These are phyloP conservation scores for Hydrotaea diabolus DNA, from an alignment of 2,888 invertebrate species.

Conservation along the genomic window DNA sequence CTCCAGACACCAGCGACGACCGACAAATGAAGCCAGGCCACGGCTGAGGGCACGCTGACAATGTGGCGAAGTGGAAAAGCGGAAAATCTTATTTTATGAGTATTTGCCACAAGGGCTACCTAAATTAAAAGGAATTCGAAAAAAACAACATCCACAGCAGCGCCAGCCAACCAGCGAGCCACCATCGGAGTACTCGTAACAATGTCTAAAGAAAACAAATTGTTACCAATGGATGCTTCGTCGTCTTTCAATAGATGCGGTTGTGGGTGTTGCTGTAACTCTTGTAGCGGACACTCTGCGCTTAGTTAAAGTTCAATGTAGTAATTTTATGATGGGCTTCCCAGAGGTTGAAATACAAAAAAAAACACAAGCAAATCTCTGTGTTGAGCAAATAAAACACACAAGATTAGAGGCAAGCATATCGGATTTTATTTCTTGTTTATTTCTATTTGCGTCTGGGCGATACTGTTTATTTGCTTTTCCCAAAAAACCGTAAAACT, in stretches of 20 bases:
- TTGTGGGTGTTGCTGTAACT: background rate
- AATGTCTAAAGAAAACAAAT: conserved; percentile 32
- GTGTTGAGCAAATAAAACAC: background rate
- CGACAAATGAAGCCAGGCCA: background rate
- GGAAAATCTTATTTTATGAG: conserved; percentile 49
- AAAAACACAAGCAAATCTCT: no score
- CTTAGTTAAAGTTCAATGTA: conserved; percentile 17
- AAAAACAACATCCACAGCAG: background rate
- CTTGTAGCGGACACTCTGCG: background rate
- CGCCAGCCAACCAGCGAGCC: background rate
- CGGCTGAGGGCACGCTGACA: background rate
- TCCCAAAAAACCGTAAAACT: background rate
- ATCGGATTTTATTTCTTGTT: conserved; percentile 1
- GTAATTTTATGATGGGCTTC: background rate
- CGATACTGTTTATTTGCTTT: background rate
- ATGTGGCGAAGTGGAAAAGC: background rate
- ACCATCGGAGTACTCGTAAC: no score
- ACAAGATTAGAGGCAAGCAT: background rate
- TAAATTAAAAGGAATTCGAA: conserved; percentile 43
- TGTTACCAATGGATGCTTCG: background rate
- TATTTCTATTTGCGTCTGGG: background rate
- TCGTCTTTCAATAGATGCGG: background rate
- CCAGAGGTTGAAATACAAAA: background rate
- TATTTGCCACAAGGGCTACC: conserved; percentile 63
- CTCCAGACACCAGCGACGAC: background rate